A percentile compares a stretch with the other conserved stretches of the same genome.
Conservation (phyloP, 2,797 vertebrate genomes). For the Syngnathus rostellatus region DNA sequence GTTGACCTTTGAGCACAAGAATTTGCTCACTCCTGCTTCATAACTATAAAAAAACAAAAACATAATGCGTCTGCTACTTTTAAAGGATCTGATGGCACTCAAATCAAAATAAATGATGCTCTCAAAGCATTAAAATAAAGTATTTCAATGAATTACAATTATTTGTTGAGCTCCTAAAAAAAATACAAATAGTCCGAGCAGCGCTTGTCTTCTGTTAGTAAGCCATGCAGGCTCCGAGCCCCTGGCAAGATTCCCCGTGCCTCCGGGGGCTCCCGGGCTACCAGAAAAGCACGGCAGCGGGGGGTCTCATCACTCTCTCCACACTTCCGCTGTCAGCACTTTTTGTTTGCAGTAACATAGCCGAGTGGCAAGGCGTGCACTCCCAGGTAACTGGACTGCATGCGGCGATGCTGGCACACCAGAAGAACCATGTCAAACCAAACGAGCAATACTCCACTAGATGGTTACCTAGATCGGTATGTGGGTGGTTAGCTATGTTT, state of each 20-base stretch:
- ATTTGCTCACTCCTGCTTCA: too few species aligned
- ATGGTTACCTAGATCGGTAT: too few species aligned
- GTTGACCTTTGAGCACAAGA: too few species aligned
- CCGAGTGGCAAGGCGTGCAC: conserved; percentile 77
- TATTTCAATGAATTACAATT: too few species aligned
- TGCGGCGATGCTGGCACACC: not conserved
- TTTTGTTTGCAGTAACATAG: conserved; percentile 84
- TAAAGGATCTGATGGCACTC: too few species aligned
- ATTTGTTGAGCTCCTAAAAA: not conserved
- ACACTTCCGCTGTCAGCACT: conserved; percentile 96
- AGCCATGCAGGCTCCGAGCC: conserved; percentile 1
- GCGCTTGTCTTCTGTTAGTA: not conserved
- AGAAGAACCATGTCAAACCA: too few species aligned
- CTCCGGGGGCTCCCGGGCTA: conserved; percentile 36
- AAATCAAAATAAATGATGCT: too few species aligned
- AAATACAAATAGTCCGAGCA: not conserved
- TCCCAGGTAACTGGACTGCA: conserved; percentile 86
- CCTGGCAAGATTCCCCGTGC: conserved; percentile 14
- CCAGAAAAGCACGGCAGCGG: conserved; percentile 50
- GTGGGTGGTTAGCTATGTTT: too few species aligned
- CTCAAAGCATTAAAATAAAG: too few species aligned
- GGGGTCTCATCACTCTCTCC: conserved; percentile 94
- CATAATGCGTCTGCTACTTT: too few species aligned
- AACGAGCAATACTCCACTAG: too few species aligned
- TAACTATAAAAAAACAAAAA: too few species aligned